Evolutionary conservation across 2,888 invertebrate species (phyloP).

Genomic region (Epirrhoe alternata): DNA sequence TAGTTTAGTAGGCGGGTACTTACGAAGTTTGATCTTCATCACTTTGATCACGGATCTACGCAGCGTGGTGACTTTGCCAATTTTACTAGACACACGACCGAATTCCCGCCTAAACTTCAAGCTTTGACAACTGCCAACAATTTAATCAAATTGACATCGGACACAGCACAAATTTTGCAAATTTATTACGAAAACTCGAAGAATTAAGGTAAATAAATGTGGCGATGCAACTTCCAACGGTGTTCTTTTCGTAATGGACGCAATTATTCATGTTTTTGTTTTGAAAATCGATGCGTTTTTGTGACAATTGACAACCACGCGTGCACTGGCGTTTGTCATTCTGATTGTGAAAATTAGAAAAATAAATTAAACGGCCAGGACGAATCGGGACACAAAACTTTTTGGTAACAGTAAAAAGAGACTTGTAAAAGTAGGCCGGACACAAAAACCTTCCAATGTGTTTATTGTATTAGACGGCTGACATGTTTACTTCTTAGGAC

Average conservation of each 20-base stretch:
- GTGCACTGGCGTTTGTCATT: conserved; percentile 71
- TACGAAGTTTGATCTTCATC: conserved; percentile 83
- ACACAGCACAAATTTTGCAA: conserved; percentile 45
- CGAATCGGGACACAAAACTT: conserved; percentile 3
- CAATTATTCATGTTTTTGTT: conserved; percentile 62
- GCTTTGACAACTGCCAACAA: conserved; percentile 63
- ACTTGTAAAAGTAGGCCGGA: neutral
- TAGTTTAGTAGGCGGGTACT: conserved; percentile 51
- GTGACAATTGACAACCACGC: conserved; percentile 77
- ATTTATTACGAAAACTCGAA: conserved; percentile 40
- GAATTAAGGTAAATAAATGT: conserved; percentile 23
- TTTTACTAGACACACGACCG: conserved; percentile 55
- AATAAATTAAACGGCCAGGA: conserved; percentile 43
- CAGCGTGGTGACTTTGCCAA: conserved; percentile 74
- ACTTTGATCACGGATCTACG: conserved; percentile 82
- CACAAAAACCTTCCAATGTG: neutral
- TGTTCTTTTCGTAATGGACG: conserved; percentile 58
- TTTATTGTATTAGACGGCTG: neutral
- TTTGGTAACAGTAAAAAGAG: conserved; percentile 15
- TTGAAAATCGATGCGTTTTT: conserved; percentile 74
- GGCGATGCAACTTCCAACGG: conserved; percentile 52
- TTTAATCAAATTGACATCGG: conserved; percentile 53
- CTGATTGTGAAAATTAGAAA: conserved; percentile 69
- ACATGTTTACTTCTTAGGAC: neutral
- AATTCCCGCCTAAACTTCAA: conserved; percentile 64